These are phyloP conservation scores for Scolopax bukidnonensis DNA, from an alignment of 2,797 vertebrate species.

Conservation along the genomic window DNA sequence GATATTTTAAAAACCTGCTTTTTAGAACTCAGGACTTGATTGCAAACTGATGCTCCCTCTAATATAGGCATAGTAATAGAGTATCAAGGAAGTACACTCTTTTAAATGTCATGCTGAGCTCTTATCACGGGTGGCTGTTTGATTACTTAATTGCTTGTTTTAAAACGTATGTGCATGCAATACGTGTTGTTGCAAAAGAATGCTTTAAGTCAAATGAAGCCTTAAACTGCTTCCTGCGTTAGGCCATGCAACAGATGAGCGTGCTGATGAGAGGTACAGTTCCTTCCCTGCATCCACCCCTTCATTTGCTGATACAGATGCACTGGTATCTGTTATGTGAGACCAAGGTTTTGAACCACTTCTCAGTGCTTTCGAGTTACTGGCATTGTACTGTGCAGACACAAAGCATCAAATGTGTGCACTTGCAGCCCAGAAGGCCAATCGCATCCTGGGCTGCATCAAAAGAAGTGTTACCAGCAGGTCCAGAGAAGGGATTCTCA, in stretches of 20 bases:
- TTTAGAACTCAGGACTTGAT: neutral
- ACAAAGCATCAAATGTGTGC: neutral
- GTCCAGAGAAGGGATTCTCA: too few species aligned
- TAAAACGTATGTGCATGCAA: rapidly evolving
- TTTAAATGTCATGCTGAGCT: neutral
- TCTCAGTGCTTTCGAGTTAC: neutral
- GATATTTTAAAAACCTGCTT: rapidly evolving
- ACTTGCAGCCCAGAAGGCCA: too few species aligned
- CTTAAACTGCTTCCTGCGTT: neutral
- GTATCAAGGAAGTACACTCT: neutral
- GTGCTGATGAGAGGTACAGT: rapidly evolving
- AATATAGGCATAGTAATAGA: neutral
- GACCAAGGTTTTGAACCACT: neutral
- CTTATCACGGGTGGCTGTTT: rapidly evolving
- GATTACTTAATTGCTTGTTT: neutral
- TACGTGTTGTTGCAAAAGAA: neutral
- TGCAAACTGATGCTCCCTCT: neutral
- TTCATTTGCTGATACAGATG: neutral
- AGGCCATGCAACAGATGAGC: neutral
- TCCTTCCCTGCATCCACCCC: neutral
- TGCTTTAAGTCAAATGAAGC: neutral
- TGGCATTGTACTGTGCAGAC: neutral
- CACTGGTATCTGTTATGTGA: rapidly evolving
- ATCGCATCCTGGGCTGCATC: too few species aligned
- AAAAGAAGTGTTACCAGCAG: too few species aligned